Percentiles rank a stretch among this genome's conserved stretches.
phyloP scores from a whole-genome alignment of 2,113 vertebrate genomes.

The Notiomystis cincta region DNA sequence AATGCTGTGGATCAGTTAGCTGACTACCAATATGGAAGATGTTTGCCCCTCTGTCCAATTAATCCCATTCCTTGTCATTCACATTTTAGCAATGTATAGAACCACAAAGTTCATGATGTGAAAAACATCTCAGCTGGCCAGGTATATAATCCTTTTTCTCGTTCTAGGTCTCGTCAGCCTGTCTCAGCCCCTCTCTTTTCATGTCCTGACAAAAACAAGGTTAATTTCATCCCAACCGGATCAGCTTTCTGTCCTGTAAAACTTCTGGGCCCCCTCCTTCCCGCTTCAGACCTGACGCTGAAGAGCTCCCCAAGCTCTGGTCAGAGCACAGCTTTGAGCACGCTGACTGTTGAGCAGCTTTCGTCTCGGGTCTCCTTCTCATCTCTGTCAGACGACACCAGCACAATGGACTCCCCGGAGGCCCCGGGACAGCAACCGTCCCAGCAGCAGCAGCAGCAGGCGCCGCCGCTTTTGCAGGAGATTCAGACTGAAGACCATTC shows the following conservation, averaged over 20 bases:
- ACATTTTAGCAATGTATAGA: conserved; percentile 61
- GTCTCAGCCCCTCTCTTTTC: conserved; percentile 90
- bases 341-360: conserved; percentile 77
- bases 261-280: conserved; percentile 83
- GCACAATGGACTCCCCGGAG: conserved; percentile 80
- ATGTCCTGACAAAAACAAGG: conserved; percentile 99
- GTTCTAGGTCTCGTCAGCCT: conserved; percentile 86
- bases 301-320: conserved; percentile 72
- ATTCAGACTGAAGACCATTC: conserved; percentile 76
- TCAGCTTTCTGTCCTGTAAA: conserved; percentile 97
- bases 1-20: conserved; percentile 69
- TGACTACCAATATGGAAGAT: conserved; percentile 80
- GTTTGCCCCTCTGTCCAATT: conserved; percentile 72
- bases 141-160: conserved; percentile 24
- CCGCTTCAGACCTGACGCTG: conserved; percentile 75
- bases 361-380: conserved; percentile 84
- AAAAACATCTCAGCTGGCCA: not conserved
- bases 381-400: conserved; percentile 85
- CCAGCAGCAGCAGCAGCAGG: conserved; percentile 69
- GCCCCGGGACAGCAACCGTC: conserved; percentile 64
- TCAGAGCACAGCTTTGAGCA: conserved; percentile 70
- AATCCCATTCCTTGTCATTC: conserved; percentile 69
- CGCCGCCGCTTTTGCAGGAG: conserved; percentile 73
- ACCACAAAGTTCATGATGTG: not conserved
- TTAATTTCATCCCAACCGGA: conserved; percentile 97